phyloP scores from a whole-genome alignment of 2,888 invertebrate genomes.

The Catocala nupta region DNA sequence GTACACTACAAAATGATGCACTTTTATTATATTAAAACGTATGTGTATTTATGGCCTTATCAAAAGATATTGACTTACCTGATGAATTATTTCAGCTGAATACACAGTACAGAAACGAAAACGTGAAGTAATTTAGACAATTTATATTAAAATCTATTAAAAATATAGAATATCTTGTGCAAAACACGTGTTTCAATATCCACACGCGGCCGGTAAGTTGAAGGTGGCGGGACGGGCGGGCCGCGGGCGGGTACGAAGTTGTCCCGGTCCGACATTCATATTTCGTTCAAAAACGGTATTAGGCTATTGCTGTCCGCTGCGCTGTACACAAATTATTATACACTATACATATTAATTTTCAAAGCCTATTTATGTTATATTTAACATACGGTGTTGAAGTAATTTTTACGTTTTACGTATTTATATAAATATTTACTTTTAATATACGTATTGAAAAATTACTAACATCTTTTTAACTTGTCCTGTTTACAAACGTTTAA shows the following conservation, averaged over 20 bases:
- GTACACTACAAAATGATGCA: slow-evolving; percentile 36
- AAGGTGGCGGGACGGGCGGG: slow-evolving; percentile 11
- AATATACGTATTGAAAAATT: too few relatives aligned
- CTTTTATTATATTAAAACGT: slow-evolving; percentile 4
- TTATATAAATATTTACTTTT: too few relatives aligned
- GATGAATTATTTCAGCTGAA: slow-evolving; percentile 7
- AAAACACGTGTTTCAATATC: slow-evolving; percentile 64
- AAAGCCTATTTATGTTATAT: too few relatives aligned
- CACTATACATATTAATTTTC: too few relatives aligned
- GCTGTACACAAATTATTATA: too few relatives aligned
- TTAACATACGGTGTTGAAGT: too few relatives aligned
- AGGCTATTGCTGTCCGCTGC: too few relatives aligned
- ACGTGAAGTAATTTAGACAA: slow-evolving; percentile 1
- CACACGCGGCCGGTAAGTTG: slow-evolving; percentile 58
- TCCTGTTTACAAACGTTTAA: too few relatives aligned
- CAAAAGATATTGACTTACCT: slow-evolving; percentile 24
- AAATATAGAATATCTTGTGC: slow-evolving; percentile 20
- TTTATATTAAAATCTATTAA: slow-evolving; percentile 14
- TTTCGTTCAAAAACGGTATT: slow-evolving; percentile 4
- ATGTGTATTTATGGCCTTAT: not conserved
- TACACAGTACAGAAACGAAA: slow-evolving; percentile 6
- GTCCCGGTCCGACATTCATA: not conserved
- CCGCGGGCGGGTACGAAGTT: not conserved
- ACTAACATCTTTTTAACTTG: too few relatives aligned
- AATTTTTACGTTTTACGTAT: too few relatives aligned